Conservation (phyloP, 1,140 invertebrate genomes). For the Diachasma alloeum region DNA sequence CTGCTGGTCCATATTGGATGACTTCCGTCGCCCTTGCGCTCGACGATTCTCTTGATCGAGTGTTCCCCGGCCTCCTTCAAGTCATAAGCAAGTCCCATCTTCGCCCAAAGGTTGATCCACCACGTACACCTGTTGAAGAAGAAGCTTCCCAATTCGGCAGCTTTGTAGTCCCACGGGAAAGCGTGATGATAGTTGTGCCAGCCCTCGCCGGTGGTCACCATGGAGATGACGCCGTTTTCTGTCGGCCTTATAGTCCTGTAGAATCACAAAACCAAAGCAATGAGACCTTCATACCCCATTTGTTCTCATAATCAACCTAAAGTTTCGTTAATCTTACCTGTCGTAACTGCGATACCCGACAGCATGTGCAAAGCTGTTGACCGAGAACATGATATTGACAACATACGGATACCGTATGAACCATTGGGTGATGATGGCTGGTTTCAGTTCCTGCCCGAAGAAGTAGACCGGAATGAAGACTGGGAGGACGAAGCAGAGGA, state of each 20-base stretch:
- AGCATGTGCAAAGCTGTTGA: slow-evolving; percentile 76
- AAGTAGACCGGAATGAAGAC: slow-evolving; percentile 12
- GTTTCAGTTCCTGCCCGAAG: slow-evolving; percentile 9
- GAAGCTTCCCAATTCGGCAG: not conserved
- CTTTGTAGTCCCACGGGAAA: slow-evolving; percentile 20
- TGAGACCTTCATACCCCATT: not conserved
- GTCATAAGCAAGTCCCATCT: slow-evolving; percentile 14
- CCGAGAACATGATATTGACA: slow-evolving; percentile 75
- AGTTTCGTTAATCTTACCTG: slow-evolving; percentile 52
- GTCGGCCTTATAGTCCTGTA: not conserved
- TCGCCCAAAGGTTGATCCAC: not conserved
- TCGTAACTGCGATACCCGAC: slow-evolving; percentile 75
- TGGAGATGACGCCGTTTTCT: not conserved
- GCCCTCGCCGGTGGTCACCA: not conserved
- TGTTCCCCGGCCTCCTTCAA: not conserved
- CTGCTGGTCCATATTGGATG: not conserved
- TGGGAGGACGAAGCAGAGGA: slow-evolving; percentile 12
- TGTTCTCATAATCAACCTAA: too few species aligned
- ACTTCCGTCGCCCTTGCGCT: not conserved
- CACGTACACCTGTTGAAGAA: not conserved
- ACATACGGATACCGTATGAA: slow-evolving; percentile 61
- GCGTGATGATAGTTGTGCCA: slow-evolving; percentile 19
- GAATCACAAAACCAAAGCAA: not conserved
- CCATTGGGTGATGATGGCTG: not conserved
- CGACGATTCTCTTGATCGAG: not conserved